Base-by-base conservation (phyloP, 92 coral and sea anemone species). In the Epizoanthus rinbou region DNA sequence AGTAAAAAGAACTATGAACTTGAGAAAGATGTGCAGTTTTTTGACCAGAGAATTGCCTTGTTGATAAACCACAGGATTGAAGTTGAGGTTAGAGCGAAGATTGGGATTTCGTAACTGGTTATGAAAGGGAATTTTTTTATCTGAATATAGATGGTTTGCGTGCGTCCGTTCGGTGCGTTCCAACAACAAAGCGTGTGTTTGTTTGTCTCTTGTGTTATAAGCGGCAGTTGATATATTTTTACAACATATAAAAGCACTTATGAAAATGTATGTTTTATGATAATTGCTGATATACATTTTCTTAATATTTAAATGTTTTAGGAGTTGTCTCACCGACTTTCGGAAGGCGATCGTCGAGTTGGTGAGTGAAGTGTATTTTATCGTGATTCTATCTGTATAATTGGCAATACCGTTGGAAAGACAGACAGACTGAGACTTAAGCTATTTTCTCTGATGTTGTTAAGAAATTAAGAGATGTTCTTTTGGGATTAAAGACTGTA, bases 11-110 rank as follows among this genome's bases (percentile, higher is more conserved):
- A 96, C 86, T 96, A 94, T 80, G 99, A 96, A 64, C 81, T 96
- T 80, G 99, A 96, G 72, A 88, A 88, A 60, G 98, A 96, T 75
- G 99, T 93, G 21, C 95, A 93, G 14, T 92, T 94, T 83, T 96
- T 96, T 71, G 99, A 96, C 90, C 94, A 96, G 68, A 91, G 96
- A 58, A 96, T 96, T 45, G 99, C 98, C n/a, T 87, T 96, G 31
- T 92, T 96, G 50, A 94, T 96, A 80, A 94, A 94, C 87, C 98
- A 96, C 88, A 89, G 96, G 76, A 96, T 93, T 53, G 91, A 95
- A 19, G 93, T 92, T 39, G 99, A 96, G 94, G 99, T 96, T 80
- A 75, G 91, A 23, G 57, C 54, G 10, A 37, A 54, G 11, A 58
- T 41, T 14, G n/a, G 60, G 21, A 23, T 47, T 13, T n/a, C 8